These are phyloP conservation scores for Urocolius indicus DNA, from an alignment of 2,113 vertebrate species.

Conservation along the genomic window DNA sequence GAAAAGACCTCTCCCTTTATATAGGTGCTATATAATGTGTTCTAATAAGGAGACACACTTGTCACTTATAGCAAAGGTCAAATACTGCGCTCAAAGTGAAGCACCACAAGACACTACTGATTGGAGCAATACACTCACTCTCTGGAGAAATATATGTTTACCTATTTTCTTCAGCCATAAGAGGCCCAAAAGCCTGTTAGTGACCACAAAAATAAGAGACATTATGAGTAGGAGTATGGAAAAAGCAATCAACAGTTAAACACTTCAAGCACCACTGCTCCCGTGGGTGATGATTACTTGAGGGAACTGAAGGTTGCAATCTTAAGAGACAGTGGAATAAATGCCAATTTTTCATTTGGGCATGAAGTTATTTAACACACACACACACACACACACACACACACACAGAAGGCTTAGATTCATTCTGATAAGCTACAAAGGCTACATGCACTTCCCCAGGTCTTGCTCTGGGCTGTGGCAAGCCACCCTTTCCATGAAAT, in stretches of 20 bases:
- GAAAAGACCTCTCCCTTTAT: neutral
- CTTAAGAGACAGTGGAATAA: neutral
- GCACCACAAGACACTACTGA: neutral
- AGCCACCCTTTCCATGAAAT: neutral
- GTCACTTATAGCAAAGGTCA: conserved; percentile 39
- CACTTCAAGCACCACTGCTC: neutral
- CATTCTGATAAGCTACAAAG: conserved; percentile 20
- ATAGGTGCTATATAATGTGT: neutral
- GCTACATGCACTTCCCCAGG: neutral
- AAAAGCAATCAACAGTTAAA: conserved; percentile 34
- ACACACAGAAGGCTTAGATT: neutral
- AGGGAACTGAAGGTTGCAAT: conserved; percentile 16
- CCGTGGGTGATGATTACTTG: neutral
- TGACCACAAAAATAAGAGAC: conserved; percentile 45
- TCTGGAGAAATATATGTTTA: conserved; percentile 34
- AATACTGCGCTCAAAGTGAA: neutral
- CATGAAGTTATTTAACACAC: neutral
- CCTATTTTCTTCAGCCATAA: conserved; percentile 33
- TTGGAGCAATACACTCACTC: neutral
- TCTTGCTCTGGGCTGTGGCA: neutral
- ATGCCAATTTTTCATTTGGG: conserved; percentile 20
- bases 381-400: neutral
- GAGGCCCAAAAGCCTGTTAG: conserved; percentile 28
- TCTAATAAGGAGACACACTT: neutral
- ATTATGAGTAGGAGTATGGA: neutral